phyloP scores from a whole-genome alignment of 2,113 vertebrate genomes.

The Heterotilapia buettikoferi region DNA sequence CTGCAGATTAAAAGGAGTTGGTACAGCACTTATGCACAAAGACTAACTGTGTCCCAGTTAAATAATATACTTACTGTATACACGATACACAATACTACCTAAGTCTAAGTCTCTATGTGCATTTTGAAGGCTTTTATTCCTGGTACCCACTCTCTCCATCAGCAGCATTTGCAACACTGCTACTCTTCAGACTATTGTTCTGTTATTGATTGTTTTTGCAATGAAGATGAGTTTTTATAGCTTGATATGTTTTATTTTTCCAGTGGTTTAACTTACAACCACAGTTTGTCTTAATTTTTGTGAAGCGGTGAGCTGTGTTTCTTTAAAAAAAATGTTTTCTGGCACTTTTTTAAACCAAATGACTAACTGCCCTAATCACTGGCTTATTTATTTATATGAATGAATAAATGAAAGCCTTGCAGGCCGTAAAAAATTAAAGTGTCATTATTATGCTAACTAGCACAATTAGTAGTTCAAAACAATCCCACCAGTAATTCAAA shows the following conservation, averaged over 20 bases:
- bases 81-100: not conserved
- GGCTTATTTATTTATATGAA: not conserved
- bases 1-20: not conserved
- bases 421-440: fast-evolving
- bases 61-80: not conserved
- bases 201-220: not conserved
- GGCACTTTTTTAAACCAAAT: not conserved
- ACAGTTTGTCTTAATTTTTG: not conserved
- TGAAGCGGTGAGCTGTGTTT: not conserved
- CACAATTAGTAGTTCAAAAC: not conserved
- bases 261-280: not conserved
- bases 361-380: not conserved
- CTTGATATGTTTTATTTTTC: not conserved
- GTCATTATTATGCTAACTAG: not conserved
- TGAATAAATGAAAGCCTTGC: not conserved
- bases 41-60: not conserved
- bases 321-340: not conserved
- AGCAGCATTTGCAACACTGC: not conserved
- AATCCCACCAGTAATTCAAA: not conserved
- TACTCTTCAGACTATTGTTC: not conserved
- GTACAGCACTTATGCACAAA: not conserved
- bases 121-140: not conserved
- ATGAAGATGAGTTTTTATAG: not conserved
- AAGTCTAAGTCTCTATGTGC: not conserved
- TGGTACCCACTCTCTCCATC: not conserved